Conservation (phyloP, 2,113 vertebrate genomes). For the Thomomys bottae region DNA sequence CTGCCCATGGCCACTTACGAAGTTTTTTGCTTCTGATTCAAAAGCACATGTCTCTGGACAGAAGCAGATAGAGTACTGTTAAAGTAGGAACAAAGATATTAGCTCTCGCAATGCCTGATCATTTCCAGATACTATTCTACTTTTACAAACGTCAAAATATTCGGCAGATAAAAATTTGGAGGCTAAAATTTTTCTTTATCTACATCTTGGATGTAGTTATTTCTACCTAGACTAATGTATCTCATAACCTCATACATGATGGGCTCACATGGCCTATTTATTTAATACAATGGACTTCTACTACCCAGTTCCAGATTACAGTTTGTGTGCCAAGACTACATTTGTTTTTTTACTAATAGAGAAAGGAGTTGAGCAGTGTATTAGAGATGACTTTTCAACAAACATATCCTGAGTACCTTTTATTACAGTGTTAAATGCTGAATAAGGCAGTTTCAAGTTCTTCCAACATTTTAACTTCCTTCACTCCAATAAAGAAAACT, state of each 20-base stretch:
- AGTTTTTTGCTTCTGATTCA: slow-evolving; percentile 4
- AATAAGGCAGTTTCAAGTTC: slow-evolving; percentile 11
- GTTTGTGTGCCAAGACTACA: slow-evolving; percentile 56
- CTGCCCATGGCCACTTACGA: neutral
- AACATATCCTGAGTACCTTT: slow-evolving; percentile 44
- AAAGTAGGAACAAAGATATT: neutral
- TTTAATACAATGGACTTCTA: slow-evolving; percentile 59
- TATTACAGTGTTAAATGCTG: slow-evolving; percentile 10
- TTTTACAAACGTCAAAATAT: slow-evolving; percentile 43
- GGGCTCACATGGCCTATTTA: slow-evolving; percentile 65
- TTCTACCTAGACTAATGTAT: slow-evolving; percentile 37
- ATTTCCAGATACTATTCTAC: neutral
- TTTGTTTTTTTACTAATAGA: slow-evolving; percentile 64
- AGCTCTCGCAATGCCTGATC: slow-evolving; percentile 28
- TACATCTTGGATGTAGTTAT: slow-evolving; percentile 49
- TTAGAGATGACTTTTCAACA: slow-evolving; percentile 59
- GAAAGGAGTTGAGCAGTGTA: slow-evolving; percentile 2
- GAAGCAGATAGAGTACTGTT: neutral
- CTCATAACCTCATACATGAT: slow-evolving; percentile 53
- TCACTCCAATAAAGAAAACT: slow-evolving; percentile 7
- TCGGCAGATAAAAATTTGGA: slow-evolving; percentile 12
- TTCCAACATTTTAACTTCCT: slow-evolving; percentile 35
- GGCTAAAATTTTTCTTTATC: slow-evolving; percentile 11
- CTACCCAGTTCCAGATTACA: slow-evolving; percentile 71
- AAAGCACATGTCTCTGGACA: slow-evolving; percentile 15